A percentile compares a stretch with the other conserved stretches of the same genome.
phyloP scores from a whole-genome alignment of 2,113 vertebrate genomes.

The Trochalopteron elliotii region DNA sequence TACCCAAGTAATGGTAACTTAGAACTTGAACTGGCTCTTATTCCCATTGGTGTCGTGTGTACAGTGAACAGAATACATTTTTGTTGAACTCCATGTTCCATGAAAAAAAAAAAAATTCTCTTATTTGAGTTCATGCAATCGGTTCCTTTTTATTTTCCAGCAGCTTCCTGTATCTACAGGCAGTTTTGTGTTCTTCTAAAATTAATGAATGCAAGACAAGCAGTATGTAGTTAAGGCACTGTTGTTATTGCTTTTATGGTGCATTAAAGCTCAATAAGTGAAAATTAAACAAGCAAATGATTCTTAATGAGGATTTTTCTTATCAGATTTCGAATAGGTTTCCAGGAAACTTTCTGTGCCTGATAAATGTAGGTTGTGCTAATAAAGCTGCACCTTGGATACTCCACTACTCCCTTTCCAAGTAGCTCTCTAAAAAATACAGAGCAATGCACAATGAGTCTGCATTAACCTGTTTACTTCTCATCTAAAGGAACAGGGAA shows the following conservation, averaged over 20 bases:
- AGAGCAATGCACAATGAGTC: not conserved
- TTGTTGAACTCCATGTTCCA: slow-evolving; percentile 18
- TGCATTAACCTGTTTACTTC: not conserved
- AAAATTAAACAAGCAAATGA: slow-evolving; percentile 45
- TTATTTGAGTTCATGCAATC: not conserved
- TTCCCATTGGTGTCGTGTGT: slow-evolving; percentile 75
- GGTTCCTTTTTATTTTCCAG: slow-evolving; percentile 63
- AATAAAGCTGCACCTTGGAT: not conserved
- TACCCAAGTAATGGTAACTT: slow-evolving; percentile 72
- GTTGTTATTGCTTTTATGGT: slow-evolving; percentile 11
- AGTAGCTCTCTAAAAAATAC: not conserved
- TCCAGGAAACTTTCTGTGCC: not conserved
- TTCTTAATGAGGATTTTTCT: slow-evolving; percentile 42
- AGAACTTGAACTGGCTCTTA: slow-evolving; percentile 75
- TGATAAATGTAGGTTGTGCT: not conserved
- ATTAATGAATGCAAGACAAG: slow-evolving; percentile 21
- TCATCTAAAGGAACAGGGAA: not conserved
- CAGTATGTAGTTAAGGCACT: slow-evolving; percentile 9
- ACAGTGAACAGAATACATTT: slow-evolving; percentile 71
- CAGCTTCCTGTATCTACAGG: slow-evolving; percentile 61
- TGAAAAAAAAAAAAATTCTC: not conserved
- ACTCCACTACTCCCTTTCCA: not conserved
- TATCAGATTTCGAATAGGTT: slow-evolving; percentile 20
- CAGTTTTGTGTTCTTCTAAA: slow-evolving; percentile 60
- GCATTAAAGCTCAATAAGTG: slow-evolving; percentile 16